These are phyloP conservation scores for Heliconius melpomene DNA, from an alignment of 1,140 invertebrate genomes.

Conservation along the genomic window DNA sequence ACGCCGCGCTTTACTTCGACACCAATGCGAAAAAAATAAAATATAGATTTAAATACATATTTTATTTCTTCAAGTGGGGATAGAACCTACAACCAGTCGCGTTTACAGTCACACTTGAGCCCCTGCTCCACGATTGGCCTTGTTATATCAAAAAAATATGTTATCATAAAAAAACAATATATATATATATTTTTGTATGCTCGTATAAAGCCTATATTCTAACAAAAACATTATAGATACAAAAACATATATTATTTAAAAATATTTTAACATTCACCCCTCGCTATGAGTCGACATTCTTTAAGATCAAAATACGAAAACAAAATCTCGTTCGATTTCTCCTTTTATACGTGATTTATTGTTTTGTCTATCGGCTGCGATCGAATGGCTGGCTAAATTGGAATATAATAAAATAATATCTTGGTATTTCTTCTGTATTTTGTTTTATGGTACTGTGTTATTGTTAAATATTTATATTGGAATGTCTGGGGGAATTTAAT, in stretches of 20 bases:
- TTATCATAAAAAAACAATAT: not conserved
- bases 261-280: not conserved
- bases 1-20: no score
- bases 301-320: slow-evolving; percentile 12
- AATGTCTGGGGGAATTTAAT: not conserved
- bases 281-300: slow-evolving; percentile 8
- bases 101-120: no score
- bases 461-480: slow-evolving; percentile 5
- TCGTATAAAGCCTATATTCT: not conserved
- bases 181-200: not conserved
- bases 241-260: not conserved
- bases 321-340: slow-evolving; percentile 11
- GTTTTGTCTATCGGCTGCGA: slow-evolving; percentile 15
- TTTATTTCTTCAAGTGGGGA: no score
- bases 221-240: not conserved
- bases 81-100: no score
- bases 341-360: slow-evolving; percentile 13
- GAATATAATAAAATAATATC: slow-evolving; percentile 13
- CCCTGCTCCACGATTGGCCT: no score
- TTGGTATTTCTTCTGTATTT: slow-evolving; percentile 4
- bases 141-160: no score
- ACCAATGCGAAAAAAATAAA: no score
- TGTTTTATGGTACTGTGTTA: not conserved
- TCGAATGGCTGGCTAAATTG: slow-evolving; percentile 12
- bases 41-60: no score